These are phyloP conservation scores for Calcarius lapponicus DNA, from an alignment of 2,797 vertebrate genomes.

Conservation along the genomic window DNA sequence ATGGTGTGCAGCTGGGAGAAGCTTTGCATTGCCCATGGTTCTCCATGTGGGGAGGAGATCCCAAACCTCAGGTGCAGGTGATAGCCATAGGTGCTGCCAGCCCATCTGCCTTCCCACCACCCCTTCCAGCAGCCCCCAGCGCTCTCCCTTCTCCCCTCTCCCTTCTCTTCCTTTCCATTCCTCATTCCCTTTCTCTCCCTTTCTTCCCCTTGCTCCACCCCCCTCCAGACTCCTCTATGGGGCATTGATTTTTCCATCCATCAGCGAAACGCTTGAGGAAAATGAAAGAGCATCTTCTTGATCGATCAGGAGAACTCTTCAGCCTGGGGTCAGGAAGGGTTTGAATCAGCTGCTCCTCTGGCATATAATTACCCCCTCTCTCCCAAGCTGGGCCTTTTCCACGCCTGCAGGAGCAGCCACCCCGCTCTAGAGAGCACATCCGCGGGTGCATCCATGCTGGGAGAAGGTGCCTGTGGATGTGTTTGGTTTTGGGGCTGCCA, in stretches of 20 bases:
- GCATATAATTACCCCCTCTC: conserved; percentile 60
- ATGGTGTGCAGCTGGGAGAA: background rate
- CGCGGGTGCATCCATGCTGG: background rate
- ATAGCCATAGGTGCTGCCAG: background rate
- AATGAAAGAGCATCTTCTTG: conserved; percentile 75
- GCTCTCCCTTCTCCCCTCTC: background rate
- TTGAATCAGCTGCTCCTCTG: conserved; percentile 42
- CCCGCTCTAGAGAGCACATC: background rate
- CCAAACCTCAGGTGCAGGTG: background rate
- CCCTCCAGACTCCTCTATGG: conserved; percentile 54
- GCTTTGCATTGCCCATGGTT: background rate
- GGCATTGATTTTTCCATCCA: conserved; percentile 80
- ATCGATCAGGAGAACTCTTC: conserved; percentile 76
- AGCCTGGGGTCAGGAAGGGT: conserved; percentile 71
- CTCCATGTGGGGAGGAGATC: background rate
- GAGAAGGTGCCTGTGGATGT: background rate
- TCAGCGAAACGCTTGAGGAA: conserved; percentile 77
- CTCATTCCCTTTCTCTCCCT: background rate
- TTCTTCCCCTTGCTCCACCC: conserved; percentile 29
- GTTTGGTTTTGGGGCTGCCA: background rate
- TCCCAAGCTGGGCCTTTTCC: conserved; percentile 26
- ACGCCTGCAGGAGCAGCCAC: background rate
- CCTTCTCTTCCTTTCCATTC: background rate
- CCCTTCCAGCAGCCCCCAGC: background rate
- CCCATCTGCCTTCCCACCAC: background rate